A percentile compares a stretch with the other conserved stretches of the same genome.
These are phyloP conservation scores for Megalurothrips usitatus DNA, from an alignment of 2,888 invertebrate genomes.

Conservation along the genomic window DNA sequence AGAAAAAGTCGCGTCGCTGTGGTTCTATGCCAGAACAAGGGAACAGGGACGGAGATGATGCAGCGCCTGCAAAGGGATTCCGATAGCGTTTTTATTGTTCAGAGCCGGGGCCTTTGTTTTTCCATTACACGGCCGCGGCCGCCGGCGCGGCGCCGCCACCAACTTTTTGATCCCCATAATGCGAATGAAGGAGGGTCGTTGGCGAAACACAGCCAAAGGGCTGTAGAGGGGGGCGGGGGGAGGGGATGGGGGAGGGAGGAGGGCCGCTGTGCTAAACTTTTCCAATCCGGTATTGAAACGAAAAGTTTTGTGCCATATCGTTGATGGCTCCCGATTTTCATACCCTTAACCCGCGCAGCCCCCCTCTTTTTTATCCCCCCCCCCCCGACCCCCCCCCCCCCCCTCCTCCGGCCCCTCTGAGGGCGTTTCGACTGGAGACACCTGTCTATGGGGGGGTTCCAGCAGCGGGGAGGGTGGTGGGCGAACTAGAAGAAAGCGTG, in stretches of 20 bases:
- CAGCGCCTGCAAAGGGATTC: neutral
- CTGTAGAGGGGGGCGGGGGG: neutral
- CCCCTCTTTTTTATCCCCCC: neutral
- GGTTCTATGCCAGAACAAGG: neutral
- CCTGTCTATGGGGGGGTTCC: neutral
- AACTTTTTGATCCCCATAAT: constrained; percentile 6
- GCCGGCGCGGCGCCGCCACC: neutral
- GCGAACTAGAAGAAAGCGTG: too few species aligned
- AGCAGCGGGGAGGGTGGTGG: neutral
- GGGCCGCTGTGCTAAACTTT: neutral
- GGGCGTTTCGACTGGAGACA: neutral
- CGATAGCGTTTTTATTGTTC: constrained; percentile 13
- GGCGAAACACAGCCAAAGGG: neutral
- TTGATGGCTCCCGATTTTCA: constrained; percentile 14
- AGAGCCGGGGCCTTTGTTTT: neutral
- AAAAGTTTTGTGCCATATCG: neutral
- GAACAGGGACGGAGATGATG: neutral
- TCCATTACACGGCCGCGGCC: neutral
- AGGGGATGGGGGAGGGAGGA: neutral
- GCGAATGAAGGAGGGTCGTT: neutral
- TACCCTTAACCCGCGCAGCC: neutral
- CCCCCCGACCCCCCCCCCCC: neutral
- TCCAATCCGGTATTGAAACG: constrained; percentile 18
- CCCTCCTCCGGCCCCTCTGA: neutral
- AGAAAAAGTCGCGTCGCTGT: too few species aligned